Conservation (phyloP, 2,113 vertebrate genomes). For the Circaetus cinerascens region DNA sequence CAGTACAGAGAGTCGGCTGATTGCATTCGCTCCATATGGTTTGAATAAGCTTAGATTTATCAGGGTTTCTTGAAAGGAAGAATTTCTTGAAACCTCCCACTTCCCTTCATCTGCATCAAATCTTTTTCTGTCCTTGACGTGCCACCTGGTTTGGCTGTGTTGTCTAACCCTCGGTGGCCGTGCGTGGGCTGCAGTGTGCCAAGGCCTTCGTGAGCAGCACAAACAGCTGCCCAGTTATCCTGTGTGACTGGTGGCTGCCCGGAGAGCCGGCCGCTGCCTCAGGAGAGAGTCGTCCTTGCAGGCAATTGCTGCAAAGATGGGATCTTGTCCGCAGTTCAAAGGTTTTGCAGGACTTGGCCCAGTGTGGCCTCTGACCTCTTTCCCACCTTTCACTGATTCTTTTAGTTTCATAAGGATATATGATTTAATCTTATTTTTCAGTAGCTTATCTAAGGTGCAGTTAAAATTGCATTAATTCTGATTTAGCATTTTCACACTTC, state of each 20-base stretch:
- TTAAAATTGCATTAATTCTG: constrained; percentile 48
- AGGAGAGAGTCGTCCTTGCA: not conserved
- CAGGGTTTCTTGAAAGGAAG: constrained; percentile 50
- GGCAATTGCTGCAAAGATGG: rapidly evolving
- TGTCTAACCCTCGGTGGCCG: not conserved
- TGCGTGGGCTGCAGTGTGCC: not conserved
- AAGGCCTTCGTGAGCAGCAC: not conserved
- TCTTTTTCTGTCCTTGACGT: constrained; percentile 20
- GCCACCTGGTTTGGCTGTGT: constrained; percentile 4
- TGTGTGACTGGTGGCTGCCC: not conserved
- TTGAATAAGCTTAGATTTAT: constrained; percentile 86
- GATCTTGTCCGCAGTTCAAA: not conserved
- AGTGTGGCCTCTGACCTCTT: not conserved
- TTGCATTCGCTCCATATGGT: constrained; percentile 64
- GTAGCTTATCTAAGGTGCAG: constrained; percentile 70
- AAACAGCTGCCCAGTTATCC: not conserved
- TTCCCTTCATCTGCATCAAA: constrained; percentile 29
- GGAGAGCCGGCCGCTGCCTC: not conserved
- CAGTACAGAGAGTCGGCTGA: constrained; percentile 1
- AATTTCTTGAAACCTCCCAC: constrained; percentile 41
- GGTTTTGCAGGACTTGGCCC: constrained; percentile 14
- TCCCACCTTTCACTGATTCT: not conserved
- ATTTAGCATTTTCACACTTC: constrained; percentile 17
- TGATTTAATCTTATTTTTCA: constrained; percentile 61
- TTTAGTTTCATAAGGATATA: constrained; percentile 30